Conservation (phyloP, 1,140 invertebrate species). For the Megathymus violae region DNA sequence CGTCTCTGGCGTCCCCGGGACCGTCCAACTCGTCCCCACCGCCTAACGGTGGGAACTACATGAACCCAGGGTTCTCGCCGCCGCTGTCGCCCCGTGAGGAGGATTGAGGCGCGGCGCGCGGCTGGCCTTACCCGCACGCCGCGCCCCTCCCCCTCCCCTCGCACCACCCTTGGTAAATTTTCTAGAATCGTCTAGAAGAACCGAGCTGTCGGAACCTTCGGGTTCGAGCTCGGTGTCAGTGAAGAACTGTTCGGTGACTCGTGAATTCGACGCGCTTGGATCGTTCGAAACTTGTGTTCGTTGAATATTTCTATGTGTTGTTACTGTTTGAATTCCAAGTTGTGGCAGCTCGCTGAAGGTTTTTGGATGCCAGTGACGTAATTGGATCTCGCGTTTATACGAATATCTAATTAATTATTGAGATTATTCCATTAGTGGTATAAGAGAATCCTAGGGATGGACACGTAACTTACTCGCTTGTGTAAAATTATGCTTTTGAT, state of each 20-base stretch:
- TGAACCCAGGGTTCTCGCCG: conserved; percentile 80
- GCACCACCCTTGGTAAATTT: conserved; percentile 75
- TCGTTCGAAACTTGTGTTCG: conserved; percentile 4
- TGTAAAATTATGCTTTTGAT: conserved; percentile 15
- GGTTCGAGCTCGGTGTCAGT: background rate
- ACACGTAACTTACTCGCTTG: conserved; percentile 15
- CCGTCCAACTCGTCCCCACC: conserved; percentile 84
- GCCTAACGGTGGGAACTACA: conserved; percentile 76
- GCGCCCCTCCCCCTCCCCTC: conserved; percentile 73
- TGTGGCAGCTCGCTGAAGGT: conserved; percentile 13
- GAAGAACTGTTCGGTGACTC: too few relatives aligned
- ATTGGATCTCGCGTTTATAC: conserved; percentile 75
- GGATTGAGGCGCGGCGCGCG: conserved; percentile 86
- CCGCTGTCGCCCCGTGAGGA: conserved; percentile 85
- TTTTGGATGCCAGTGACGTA: conserved; percentile 70
- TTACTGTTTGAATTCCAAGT: conserved; percentile 25
- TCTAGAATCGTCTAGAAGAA: conserved; percentile 31
- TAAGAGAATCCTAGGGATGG: conserved; percentile 61
- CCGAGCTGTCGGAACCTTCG: conserved; percentile 9
- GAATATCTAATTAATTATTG: conserved; percentile 66
- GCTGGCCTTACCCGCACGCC: conserved; percentile 83
- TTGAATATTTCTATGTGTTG: too few relatives aligned
- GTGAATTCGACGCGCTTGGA: conserved; percentile 16
- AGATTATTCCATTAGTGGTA: conserved; percentile 82
- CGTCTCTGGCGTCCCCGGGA: conserved; percentile 81